phyloP scores from a whole-genome alignment of 2,888 invertebrate genomes.

The Silvanus unidentatus region DNA sequence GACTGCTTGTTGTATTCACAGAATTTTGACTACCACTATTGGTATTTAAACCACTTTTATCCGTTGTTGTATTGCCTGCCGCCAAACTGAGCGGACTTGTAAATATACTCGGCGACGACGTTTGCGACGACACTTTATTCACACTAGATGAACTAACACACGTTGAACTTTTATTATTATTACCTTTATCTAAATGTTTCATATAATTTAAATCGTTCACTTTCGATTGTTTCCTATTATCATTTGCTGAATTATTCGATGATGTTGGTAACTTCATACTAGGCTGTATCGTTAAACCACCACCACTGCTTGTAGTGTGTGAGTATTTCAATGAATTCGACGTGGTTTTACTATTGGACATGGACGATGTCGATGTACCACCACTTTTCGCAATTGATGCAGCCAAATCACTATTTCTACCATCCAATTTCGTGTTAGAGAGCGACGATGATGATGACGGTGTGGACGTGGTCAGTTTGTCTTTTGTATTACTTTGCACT shows the following conservation, averaged over 20 bases:
- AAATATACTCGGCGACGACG: conserved; percentile 43
- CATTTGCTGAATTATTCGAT: conserved; percentile 11
- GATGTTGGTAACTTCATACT: conserved; percentile 32
- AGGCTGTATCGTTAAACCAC: conserved; percentile 38
- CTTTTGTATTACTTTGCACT: conserved; percentile 10
- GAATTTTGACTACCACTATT: conserved; percentile 28
- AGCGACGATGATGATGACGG: conserved; percentile 23
- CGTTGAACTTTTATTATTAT: conserved; percentile 1
- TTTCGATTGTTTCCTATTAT: conserved; percentile 24
- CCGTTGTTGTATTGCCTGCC: conserved; percentile 25
- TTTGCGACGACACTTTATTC: conserved; percentile 32
- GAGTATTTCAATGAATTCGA: conserved; percentile 37
- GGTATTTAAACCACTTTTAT: conserved; percentile 22
- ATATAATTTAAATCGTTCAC: conserved; percentile 29
- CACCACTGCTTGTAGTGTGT: conserved; percentile 17
- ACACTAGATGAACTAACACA: conserved; percentile 15
- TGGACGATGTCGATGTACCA: conserved; percentile 21
- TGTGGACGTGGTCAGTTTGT: conserved; percentile 14
- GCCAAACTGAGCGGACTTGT: conserved; percentile 44
- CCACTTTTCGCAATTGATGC: conserved; percentile 4
- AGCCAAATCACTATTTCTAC: conserved; percentile 9
- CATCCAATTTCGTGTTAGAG: conserved; percentile 26
- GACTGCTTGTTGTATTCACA: conserved; percentile 27
- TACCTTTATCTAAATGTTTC: conserved; percentile 27
- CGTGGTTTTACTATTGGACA: conserved; percentile 28